Conservation (phyloP, 1,140 invertebrate genomes). For the Hetaerina americana region DNA sequence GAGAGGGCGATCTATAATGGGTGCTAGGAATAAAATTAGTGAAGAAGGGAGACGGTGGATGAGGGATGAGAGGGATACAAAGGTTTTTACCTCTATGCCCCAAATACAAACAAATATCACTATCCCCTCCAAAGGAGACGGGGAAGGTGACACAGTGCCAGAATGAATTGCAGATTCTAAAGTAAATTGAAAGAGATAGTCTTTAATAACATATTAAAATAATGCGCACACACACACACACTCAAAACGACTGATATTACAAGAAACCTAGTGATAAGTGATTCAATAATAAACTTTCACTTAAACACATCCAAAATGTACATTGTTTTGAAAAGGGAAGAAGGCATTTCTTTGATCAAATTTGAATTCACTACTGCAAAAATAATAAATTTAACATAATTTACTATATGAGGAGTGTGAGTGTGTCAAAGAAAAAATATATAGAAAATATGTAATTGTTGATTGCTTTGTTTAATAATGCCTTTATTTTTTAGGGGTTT, state of each 20-base stretch:
- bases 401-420: not conserved
- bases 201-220: not conserved
- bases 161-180: not conserved
- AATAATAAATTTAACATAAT: not conserved
- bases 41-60: too few species aligned
- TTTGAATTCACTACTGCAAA: not conserved
- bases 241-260: not conserved
- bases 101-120: not conserved
- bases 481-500: not conserved
- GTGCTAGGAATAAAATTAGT: not conserved
- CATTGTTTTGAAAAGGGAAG: not conserved
- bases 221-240: not conserved
- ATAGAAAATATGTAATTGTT: conserved; percentile 1
- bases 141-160: not conserved
- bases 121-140: not conserved
- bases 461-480: not conserved
- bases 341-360: not conserved
- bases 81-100: not conserved
- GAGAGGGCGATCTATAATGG: too few species aligned
- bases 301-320: not conserved
- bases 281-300: not conserved
- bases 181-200: not conserved
- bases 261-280: not conserved
- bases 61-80: not conserved
- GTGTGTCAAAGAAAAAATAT: not conserved